Base-by-base conservation (phyloP, 2,797 vertebrate species). In the Luscinia megarhynchos region DNA sequence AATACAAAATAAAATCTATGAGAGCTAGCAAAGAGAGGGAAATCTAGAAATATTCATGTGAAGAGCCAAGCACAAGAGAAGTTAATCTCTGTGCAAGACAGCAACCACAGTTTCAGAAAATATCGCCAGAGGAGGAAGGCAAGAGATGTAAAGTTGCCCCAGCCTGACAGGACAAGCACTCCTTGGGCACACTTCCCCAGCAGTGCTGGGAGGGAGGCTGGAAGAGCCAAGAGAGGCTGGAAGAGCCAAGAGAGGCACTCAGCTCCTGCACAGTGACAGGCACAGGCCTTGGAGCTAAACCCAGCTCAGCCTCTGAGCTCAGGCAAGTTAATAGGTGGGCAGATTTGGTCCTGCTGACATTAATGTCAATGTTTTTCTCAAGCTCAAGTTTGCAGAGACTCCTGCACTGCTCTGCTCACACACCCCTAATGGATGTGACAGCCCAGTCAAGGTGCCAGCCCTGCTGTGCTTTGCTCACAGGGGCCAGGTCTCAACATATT, bases 361-460 rank as follows among this genome's bases (percentile, higher is more conserved):
- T 41, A 50, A 68, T 3, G 19, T 75, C 51, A 29, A 45, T 32
- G 40, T 38, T 87, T 91, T 64, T 72, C 57, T 85, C 68, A 27
- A 89, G 76, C 46, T 79, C 6, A 77, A 32, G 58, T 15, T 87
- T 30, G 27, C 75, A 72, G 79, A 74, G 51, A 41, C 34, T 81
- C 26, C 27, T 0, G 3, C 27, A 46, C 45, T 15, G 40, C 93
- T 66, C 59, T 82, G 79, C 80, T 86, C 34, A 73, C 30, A 9
- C 0, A 0, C 76, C 41, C 38, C 53, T 76, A 88, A 84, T 69
- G 91, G 87, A 94, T 94, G 53, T 5, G 59, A 91, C 91, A 97
- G 80, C 80, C 67, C 74, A 69, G 74, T 11, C 70, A 27, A 76
- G 66, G 70, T 46, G 74, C 89, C 95, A 89, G 74, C 89, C 43